Base-by-base conservation (phyloP, 2,888 invertebrate genomes). In the Spisula subtruncata region DNA sequence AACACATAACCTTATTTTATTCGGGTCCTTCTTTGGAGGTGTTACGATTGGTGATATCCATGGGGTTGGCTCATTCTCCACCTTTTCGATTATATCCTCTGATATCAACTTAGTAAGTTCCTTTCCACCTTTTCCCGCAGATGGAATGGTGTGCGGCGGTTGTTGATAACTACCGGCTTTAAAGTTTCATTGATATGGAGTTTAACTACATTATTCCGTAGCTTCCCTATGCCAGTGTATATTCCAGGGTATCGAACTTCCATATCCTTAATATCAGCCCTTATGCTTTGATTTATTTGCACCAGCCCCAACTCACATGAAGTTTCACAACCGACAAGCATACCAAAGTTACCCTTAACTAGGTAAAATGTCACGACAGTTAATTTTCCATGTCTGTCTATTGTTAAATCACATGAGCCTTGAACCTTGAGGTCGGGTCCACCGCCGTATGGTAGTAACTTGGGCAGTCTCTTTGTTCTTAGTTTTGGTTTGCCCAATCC, bases 1-100 rank as follows among this genome's bases (percentile, higher is more conserved):
- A 5, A 94, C 90, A 87, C 93, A 94, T 18, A 95, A 71, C 46
- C 95, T 66, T 18, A 94, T 81, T n/a, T n/a, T n/a, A 75, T 86
- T 89, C 35, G 48, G 12, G 10, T 94, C 93, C 66, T 92, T 91
- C 46, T 92, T 92, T 0, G 93, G 93, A 0, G 87, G 86, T n/a
- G 86, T 41, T 0, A 93, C 90, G 20, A 91, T 54, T 16, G 90
- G 89, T 8, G 81, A 81, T 25, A 90, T 86, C 90, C 90, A 92
- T 89, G 91, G 93, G 79, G 90, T 94, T 41, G 93, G 89, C 81
- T 85, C 87, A 41, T 93, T 92, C 81, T 91, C 84, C n/a, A 93
- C 91, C 87, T 89, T 25, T 80, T 91, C 91, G 60, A 92, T 91
- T 18, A 92, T 88, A 35, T 92, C 92, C 0, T 88, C 71, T 18